Conservation (phyloP, 2,888 invertebrate genomes). For the Aspidapion aeneum region DNA sequence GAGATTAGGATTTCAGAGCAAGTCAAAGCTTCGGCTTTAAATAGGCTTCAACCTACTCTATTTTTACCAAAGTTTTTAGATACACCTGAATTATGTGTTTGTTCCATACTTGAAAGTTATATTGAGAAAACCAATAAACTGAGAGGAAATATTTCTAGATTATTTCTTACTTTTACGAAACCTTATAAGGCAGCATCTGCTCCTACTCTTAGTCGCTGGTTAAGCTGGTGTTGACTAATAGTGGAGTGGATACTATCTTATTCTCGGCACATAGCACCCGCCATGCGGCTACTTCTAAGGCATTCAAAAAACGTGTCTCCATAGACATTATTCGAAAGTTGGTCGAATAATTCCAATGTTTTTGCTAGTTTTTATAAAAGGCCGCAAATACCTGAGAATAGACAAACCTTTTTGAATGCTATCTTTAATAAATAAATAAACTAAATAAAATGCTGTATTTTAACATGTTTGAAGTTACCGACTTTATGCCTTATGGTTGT, state of each 20-base stretch:
- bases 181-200: constrained; percentile 13
- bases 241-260: constrained; percentile 26
- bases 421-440: background rate
- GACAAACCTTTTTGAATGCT: background rate
- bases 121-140: constrained; percentile 9
- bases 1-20: constrained; percentile 15
- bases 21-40: constrained; percentile 14
- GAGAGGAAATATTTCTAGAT: background rate
- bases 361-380: constrained; percentile 1
- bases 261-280: constrained; percentile 14
- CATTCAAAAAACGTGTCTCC: constrained; percentile 9
- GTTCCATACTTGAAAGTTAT: constrained; percentile 7
- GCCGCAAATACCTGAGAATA: background rate
- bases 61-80: constrained; percentile 6
- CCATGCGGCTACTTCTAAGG: constrained; percentile 11
- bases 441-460: too few species aligned
- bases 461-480: too few species aligned
- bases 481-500: too few species aligned
- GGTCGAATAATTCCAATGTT: constrained; percentile 8
- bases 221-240: constrained; percentile 21
- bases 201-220: constrained; percentile 19
- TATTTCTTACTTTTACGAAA: constrained; percentile 12
- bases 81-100: constrained; percentile 9
- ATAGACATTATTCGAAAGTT: constrained; percentile 11
- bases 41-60: constrained; percentile 16